Evolutionary conservation across 2,888 invertebrate genomes (phyloP).

Genomic region (Aquatica leii): DNA sequence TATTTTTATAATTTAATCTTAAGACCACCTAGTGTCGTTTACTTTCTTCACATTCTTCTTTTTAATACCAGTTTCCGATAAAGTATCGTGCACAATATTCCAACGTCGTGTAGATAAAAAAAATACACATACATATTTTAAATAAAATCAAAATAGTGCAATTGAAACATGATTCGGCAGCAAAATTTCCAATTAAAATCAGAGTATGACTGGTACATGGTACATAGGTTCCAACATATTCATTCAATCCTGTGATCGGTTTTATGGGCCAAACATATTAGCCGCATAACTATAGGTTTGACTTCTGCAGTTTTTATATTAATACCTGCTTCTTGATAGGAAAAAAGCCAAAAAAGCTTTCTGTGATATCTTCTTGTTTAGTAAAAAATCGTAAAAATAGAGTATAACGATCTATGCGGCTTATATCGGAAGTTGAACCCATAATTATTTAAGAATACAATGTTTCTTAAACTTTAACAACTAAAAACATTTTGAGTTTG

Average conservation of each 20-base stretch:
- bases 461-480: not conserved
- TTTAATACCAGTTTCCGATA: too few species aligned
- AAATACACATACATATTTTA: too few species aligned
- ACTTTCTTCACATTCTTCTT: too few species aligned
- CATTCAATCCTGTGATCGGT: not conserved
- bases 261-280: not conserved
- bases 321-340: not conserved
- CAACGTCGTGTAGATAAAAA: too few species aligned
- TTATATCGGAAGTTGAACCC: slow-evolving; percentile 1
- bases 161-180: too few species aligned
- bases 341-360: not conserved
- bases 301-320: not conserved
- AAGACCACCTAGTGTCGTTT: too few species aligned
- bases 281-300: not conserved
- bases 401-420: not conserved
- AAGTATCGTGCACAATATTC: too few species aligned
- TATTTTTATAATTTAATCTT: too few species aligned
- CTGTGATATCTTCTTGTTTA: not conserved
- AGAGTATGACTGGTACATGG: slow-evolving; percentile 12
- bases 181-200: slow-evolving; percentile 15
- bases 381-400: not conserved
- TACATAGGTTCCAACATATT: not conserved
- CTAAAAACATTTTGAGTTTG: not conserved
- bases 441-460: not conserved
- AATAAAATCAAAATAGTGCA: too few species aligned